Percentiles rank a stretch among this genome's conserved stretches.
phyloP scores from a whole-genome alignment of 1,140 invertebrate genomes.

The Drosophila pandora region DNA sequence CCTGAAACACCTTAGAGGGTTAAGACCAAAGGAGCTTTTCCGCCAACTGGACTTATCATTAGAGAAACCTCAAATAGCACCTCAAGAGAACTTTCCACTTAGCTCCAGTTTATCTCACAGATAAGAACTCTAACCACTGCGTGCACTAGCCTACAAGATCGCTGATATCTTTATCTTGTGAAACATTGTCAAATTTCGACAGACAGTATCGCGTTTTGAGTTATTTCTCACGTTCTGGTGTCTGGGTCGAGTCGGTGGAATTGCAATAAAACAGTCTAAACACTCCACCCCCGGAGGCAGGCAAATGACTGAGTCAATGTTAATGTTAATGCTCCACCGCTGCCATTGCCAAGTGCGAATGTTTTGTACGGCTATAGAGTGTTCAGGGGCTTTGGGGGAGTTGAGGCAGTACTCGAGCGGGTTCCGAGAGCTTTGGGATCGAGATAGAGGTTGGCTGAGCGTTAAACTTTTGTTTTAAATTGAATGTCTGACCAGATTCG shows the following conservation, averaged over 20 bases:
- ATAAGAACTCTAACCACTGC: constrained; percentile 50
- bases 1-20: not conserved
- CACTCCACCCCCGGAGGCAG: constrained; percentile 22
- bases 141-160: constrained; percentile 42
- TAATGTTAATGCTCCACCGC: constrained; percentile 60
- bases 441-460: constrained; percentile 41
- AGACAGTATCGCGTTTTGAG: constrained; percentile 26
- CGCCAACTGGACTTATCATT: not conserved
- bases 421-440: constrained; percentile 59
- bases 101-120: constrained; percentile 27
- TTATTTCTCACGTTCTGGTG: constrained; percentile 67
- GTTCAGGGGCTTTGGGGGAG: constrained; percentile 11
- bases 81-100: constrained; percentile 11
- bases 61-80: not conserved
- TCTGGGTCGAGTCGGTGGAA: constrained; percentile 48
- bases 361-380: constrained; percentile 7
- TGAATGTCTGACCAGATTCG: constrained; percentile 59
- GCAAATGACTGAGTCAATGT: constrained; percentile 52
- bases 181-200: constrained; percentile 20
- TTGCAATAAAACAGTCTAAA: constrained; percentile 54
- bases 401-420: constrained; percentile 46
- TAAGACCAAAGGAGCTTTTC: constrained; percentile 2
- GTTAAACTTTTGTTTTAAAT: constrained; percentile 58
- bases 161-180: constrained; percentile 55
- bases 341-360: constrained; percentile 59